Evolutionary conservation across 2,888 invertebrate genomes (phyloP).

Genomic region (Caenorhabditis doughertyi): DNA sequence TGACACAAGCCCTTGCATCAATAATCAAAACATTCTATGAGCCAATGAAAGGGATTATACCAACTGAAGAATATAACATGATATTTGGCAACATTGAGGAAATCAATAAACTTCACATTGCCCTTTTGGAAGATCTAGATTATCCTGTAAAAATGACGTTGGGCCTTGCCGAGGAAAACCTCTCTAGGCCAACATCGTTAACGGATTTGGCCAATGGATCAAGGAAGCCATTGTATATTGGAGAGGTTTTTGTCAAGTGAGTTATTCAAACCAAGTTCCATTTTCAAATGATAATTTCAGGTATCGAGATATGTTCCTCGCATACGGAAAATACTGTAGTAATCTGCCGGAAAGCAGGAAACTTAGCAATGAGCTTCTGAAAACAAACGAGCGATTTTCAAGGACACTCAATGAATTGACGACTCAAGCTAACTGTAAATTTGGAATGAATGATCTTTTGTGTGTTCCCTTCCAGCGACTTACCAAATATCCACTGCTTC

Average conservation of each 20-base stretch:
- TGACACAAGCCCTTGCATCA: conserved; percentile 89
- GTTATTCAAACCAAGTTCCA: neutral
- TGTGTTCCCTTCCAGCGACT: conserved; percentile 99
- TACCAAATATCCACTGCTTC: conserved; percentile 94
- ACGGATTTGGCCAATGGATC: neutral
- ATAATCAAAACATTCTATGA: conserved; percentile 83
- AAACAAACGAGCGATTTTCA: conserved; percentile 29
- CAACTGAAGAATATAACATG: conserved; percentile 88
- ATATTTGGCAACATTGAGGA: conserved; percentile 94
- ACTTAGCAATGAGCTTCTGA: conserved; percentile 83
- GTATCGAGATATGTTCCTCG: conserved; percentile 92
- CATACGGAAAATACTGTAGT: conserved; percentile 97
- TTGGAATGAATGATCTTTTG: conserved; percentile 94
- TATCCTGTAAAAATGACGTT: conserved; percentile 70
- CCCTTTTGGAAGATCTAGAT: conserved; percentile 70
- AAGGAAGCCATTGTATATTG: conserved; percentile 84
- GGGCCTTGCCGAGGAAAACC: conserved; percentile 40
- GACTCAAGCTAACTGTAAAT: conserved; percentile 89
- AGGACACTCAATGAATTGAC: conserved; percentile 89
- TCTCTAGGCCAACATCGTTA: conserved; percentile 58
- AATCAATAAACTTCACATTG: conserved; percentile 67
- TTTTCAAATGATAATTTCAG: conserved; percentile 80
- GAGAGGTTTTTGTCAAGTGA: conserved; percentile 89
- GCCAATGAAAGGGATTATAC: conserved; percentile 87
- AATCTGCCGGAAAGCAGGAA: conserved; percentile 93